Base-by-base conservation (phyloP, 2,113 vertebrate genomes). In the Corythornis vintsioides region DNA sequence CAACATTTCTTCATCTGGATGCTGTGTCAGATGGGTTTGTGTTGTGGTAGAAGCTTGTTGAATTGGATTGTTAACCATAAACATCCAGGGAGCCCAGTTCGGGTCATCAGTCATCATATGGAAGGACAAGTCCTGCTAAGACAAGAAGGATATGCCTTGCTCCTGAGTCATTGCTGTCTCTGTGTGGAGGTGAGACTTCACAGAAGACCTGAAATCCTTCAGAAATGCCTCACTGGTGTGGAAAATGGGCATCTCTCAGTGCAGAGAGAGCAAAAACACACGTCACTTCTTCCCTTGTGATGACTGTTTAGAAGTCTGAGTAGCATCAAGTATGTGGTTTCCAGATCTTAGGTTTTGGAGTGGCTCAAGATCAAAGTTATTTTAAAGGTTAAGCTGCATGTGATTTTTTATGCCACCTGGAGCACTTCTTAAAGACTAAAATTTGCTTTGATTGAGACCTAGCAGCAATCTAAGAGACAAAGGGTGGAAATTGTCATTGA, bases 321-420 rank as follows among this genome's bases (percentile, higher is more conserved):
- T 69, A 75, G 59, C 67, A 15, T 91, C 9, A 42, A 75, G 20
- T 35, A 8, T 17, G 8, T 61, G 11, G 13, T 65, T 88, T 86
- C 83, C 77, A 79, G 45, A 33, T 75, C 61, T 75, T 40, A 7
- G 40, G 8, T 77, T 77, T 31, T 84, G 45, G 40, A 92, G 59
- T 63, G 38, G 57, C 61, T 90, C 22, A 40, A 75, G 77, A 93
- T 78, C 57, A 61, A 53, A 86, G 66, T 75, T 20, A 75, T 35
- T 88, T 90, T 82, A 73, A 63, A 76, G 55, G 60, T 82, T 72
- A 69, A 87, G 70, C 59, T 26, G 24, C 1, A 0, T 63, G 56
- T 69, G 55, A 61, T 87, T 92, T 93, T 93, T 87, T 65, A 16
- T 82, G 70, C 42, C 28, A 79, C 82, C 74, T 90, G 77, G 72